Percentiles rank a stretch among this genome's conserved stretches.
Conservation (phyloP, 64 coral and sea anemone species). For the Stylophora pistillata region DNA sequence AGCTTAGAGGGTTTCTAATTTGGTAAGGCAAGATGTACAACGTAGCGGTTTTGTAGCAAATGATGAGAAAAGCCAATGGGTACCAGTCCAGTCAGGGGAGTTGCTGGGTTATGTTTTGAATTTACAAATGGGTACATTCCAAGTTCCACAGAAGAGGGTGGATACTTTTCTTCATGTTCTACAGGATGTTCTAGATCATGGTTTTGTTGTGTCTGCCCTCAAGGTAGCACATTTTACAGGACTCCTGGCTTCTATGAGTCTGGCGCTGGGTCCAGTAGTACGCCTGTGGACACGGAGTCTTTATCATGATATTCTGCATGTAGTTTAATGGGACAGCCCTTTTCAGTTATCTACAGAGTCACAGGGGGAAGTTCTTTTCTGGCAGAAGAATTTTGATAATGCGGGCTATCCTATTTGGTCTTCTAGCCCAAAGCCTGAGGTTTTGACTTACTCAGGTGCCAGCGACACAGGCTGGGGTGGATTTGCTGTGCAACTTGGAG, state of each 20-base stretch:
- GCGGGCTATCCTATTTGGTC: constrained; percentile 42
- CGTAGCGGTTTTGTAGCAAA: constrained; percentile 36
- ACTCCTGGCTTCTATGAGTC: constrained; percentile 42
- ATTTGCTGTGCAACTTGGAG: not conserved
- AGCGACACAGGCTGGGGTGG: constrained; percentile 26
- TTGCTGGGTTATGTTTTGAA: constrained; percentile 54
- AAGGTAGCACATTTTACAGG: constrained; percentile 40
- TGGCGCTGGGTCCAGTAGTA: constrained; percentile 69
- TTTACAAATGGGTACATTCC: constrained; percentile 33
- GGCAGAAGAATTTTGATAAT: constrained; percentile 13
- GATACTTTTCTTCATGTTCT: not conserved
- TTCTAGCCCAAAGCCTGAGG: constrained; percentile 4
- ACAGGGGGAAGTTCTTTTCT: not conserved
- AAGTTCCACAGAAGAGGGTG: constrained; percentile 38
- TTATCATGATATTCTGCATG: not conserved
- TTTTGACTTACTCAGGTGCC: constrained; percentile 45
- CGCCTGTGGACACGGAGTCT: constrained; percentile 37
- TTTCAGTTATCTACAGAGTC: not conserved
- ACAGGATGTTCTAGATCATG: not conserved
- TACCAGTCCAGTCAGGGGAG: no score
- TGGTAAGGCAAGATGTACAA: not conserved
- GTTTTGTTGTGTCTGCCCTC: constrained; percentile 1
- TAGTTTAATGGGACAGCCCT: not conserved
- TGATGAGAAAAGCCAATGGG: no score
- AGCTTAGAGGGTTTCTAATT: not conserved